Evolutionary conservation across 2,113 vertebrate species (phyloP).

Genomic region (Enhydra lutris): DNA sequence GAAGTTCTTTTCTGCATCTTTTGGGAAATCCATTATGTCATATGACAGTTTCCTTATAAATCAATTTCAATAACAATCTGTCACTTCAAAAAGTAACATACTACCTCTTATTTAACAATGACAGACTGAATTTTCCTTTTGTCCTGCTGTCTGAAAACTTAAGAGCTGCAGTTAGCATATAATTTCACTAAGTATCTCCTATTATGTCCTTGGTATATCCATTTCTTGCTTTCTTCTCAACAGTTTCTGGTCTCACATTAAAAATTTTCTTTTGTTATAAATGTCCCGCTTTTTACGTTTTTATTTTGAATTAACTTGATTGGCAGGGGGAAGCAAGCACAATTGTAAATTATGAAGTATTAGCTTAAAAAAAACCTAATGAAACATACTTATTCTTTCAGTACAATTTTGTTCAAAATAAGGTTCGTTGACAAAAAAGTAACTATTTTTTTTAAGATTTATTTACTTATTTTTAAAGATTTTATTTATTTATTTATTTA

Average conservation of each 20-base stretch:
- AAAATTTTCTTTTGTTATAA: background rate
- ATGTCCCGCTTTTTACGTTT: background rate
- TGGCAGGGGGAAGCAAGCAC: background rate
- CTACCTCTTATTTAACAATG: background rate
- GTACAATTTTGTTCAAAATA: background rate
- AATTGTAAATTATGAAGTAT: conserved; percentile 4
- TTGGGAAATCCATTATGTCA: background rate
- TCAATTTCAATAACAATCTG: background rate
- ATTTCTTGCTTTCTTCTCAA: background rate
- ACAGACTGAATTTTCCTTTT: background rate
- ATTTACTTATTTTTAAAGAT: background rate
- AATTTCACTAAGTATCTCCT: background rate
- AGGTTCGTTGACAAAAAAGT: background rate
- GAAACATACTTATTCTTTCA: background rate
- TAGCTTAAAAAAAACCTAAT: conserved; percentile 12
- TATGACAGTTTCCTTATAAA: background rate
- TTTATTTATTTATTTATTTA: too few relatives aligned
- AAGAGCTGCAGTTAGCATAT: background rate
- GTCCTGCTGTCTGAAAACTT: background rate
- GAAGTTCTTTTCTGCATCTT: conserved; percentile 7
- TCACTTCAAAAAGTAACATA: background rate
- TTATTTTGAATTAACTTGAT: conserved; percentile 34
- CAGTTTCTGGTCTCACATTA: background rate
- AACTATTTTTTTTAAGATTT: background rate
- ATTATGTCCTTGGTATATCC: background rate